Base-by-base conservation (phyloP, 2,888 invertebrate species). In the Dasypolia templi region DNA sequence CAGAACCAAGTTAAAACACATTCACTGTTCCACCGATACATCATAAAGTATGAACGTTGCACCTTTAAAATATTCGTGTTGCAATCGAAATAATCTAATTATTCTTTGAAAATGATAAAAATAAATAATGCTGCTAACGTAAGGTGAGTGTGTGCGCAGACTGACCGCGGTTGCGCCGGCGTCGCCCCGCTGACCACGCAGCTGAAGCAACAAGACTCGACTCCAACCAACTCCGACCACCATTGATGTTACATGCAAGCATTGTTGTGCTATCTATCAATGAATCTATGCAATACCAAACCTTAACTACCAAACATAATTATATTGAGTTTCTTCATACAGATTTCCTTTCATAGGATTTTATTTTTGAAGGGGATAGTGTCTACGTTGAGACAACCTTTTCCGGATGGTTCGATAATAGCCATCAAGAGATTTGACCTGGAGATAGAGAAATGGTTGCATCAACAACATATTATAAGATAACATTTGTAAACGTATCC, bases 191-290 rank as follows among this genome's bases (percentile, higher is more conserved):
- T 94, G 94, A 89, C 91, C 93, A 92, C 91, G 85, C 89, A 79
- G 82, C 89, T 91, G 90, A 92, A 89, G 92, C 92, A 93, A 93
- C 87, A 89, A 91, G 86, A 88, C 87, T 68, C 91, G 90, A 91
- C 74, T 88, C 77, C 85, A 87, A 89, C 87, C 90, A 89, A 90
- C 68, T 86, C 77, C 86, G 88, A 89, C 87, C 87, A 88, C 88
- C 89, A 90, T 91, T 90, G 90, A 92, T 92, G 93, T 93, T 93
- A 94, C 93, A 92, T 89, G 92, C 91, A 93, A 90, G 91, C 94
- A 94, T 95, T 95, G 93, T 95, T 94, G 94, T 93, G 89, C 80
- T 94, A 94, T 94, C 92, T 92, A 89, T 88, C 87, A 91, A 91
- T 89, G 88, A 86, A 94, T 94, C 94, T 93, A 92, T 92, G 91